phyloP scores from a whole-genome alignment of 2,113 vertebrate genomes.

The Zosterops lateralis region DNA sequence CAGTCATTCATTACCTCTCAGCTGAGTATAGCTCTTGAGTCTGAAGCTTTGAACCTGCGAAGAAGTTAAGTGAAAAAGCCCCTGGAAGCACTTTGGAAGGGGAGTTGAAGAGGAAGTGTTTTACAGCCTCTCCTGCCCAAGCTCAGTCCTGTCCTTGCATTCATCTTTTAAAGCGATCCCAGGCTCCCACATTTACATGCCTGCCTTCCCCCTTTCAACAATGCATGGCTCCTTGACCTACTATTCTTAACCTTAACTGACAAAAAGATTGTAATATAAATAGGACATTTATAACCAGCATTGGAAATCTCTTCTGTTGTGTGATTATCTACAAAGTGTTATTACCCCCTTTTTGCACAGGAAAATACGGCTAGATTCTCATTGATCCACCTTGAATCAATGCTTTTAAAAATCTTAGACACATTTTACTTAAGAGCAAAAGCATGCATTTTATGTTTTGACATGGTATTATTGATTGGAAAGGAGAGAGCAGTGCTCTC shows the following conservation, averaged over 20 bases:
- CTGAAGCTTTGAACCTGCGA: background rate
- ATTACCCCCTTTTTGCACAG: conserved; percentile 87
- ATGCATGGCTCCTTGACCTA: conserved; percentile 68
- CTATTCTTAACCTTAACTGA: conserved; percentile 69
- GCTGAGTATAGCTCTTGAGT: background rate
- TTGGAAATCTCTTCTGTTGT: conserved; percentile 71
- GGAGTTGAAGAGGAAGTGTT: background rate
- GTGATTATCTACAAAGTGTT: conserved; percentile 85
- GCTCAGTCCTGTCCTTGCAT: background rate
- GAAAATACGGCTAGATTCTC: conserved; percentile 86
- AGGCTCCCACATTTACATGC: background rate
- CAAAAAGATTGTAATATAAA: conserved; percentile 67
- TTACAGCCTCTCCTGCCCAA: background rate
- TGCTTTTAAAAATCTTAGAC: conserved; percentile 98
- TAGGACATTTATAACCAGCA: conserved; percentile 63
- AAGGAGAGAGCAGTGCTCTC: conserved; percentile 63
- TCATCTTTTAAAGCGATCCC: background rate
- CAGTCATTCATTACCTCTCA: background rate
- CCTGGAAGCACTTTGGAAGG: background rate
- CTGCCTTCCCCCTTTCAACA: background rate
- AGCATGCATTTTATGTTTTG: conserved; percentile 98
- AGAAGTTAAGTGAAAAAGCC: background rate
- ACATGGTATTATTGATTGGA: conserved; percentile 91
- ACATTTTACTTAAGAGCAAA: conserved; percentile 98
- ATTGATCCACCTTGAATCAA: conserved; percentile 91